Base-by-base conservation (phyloP, 2,113 vertebrate species). In the Oncorhynchus tshawytscha region DNA sequence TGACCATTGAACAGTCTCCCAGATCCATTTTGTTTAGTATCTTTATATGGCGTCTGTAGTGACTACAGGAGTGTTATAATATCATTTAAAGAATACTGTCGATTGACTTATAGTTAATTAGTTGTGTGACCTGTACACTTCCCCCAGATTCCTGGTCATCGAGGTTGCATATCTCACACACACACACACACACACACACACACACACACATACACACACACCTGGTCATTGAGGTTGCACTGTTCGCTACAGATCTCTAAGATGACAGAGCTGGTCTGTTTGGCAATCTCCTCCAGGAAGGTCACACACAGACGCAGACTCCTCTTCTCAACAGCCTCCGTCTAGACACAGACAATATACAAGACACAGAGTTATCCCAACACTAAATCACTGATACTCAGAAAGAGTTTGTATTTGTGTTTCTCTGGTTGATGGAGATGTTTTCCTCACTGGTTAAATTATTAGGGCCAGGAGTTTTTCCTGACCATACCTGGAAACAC, bases 251-350 rank as follows among this genome's bases (percentile, higher is more conserved):
- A 96, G 39, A 45, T 91, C 0, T 97, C 97, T 86, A 98, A 83
- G 62, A 96, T 67, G 0, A 94, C 95, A 69, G 27, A 49, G 49
- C 93, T 91, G 72, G 95, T 93, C 87, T 93, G 93, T 64, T 92
- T 94, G 70, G 96, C 94, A 29, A 98, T 87, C 83, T 96, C 95
- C 88, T 98, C 95, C 91, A 98, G 88, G 90, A 98, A 97, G 67
- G 72, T 88, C 83, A 54, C 51, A 54, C 51, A 45, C 9, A 45
- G 39, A 45, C 39, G 9, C 39, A 54, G 84, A 24, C 92, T 91
- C 0, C 74, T 87, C 70, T 91, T 95, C 90, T 95, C 91, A 79
- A 96, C 82, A 2, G 88, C 91, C 0, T 93, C 60, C 4, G 3
- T 54, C 51, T 54, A 18, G 51, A 54, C 11, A 51, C 12, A 49